Evolutionary conservation across 2,888 invertebrate species (phyloP).

Genomic region (Podabrus alpinus): DNA sequence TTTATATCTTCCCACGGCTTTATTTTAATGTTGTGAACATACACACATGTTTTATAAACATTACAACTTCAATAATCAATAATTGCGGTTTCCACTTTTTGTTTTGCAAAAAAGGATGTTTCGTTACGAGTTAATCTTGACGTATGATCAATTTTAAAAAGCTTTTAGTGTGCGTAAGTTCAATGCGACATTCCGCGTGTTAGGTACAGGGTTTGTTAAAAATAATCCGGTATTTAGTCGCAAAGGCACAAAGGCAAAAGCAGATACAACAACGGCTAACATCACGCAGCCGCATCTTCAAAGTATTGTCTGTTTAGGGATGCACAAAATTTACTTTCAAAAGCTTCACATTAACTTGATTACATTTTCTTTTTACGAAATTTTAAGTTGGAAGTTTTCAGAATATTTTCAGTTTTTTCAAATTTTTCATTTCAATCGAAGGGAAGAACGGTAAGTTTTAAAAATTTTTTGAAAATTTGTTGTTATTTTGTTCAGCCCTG

Average conservation of each 20-base stretch:
- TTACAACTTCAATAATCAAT: not conserved
- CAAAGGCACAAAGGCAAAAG: constrained; percentile 53
- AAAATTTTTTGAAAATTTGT: not conserved
- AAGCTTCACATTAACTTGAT: not conserved
- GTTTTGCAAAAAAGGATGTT: not conserved
- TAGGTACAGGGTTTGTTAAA: constrained; percentile 32
- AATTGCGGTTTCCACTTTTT: not conserved
- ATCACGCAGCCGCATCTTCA: constrained; percentile 21
- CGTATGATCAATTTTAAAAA: constrained; percentile 27
- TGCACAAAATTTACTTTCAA: constrained; percentile 17
- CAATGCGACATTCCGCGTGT: constrained; percentile 26
- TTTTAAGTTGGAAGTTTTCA: too few relatives aligned
- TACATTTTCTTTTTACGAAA: too few relatives aligned
- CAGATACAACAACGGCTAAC: constrained; percentile 40
- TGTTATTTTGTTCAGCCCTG: constrained; percentile 34
- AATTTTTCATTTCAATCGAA: too few relatives aligned
- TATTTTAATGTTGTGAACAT: not conserved
- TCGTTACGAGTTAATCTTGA: constrained; percentile 15
- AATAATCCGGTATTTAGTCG: constrained; percentile 54
- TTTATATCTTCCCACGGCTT: constrained; percentile 24
- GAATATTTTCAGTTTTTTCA: too few relatives aligned
- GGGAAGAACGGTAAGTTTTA: not conserved
- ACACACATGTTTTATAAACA: not conserved
- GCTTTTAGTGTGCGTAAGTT: constrained; percentile 18
- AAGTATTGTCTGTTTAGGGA: constrained; percentile 15